Evolutionary conservation across 1,140 invertebrate genomes (phyloP), one percentile per base, ranked within the genome.

Genomic region (Phymastichus coffea): DNA sequence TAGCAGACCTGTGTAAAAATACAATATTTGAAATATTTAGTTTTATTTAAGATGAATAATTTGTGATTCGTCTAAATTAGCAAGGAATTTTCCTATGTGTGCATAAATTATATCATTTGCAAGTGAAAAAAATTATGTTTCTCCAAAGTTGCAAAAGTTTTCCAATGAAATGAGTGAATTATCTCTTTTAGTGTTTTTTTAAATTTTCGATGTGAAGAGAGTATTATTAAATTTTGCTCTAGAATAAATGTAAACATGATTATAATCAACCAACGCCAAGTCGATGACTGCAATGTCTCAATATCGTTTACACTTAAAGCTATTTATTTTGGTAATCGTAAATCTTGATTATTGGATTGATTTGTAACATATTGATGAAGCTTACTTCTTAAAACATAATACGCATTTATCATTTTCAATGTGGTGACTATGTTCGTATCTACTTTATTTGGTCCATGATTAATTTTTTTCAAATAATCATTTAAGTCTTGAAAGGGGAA

Each of bases 401-500:
- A 58, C 2, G 44, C 37, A 30, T 54, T 58, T 6, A 49, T 26
- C 17, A 54, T 47, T 30, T 57, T 63, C 4, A 57, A 26, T 2
- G 49, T 57, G 35, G 57, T 63, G 10, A 30, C 15, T 53, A 63
- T 38, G 23, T 63, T 40, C 10, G 58, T 35, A 15, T 53, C 61
- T 25, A 57, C 49, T 44, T 57, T 63, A 33, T 63, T 57, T 8
- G 49, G 49, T 8, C 61, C 40, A 37, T 59, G 61, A 15, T 30
- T 49, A 20, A 59, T 44, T 51, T 43, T 44, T 41, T 20, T 48
- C n/a, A 56, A 41, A 37, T 56, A 37, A 2, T 52, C 52, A 28
- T 58, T 63, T n/a, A 22, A 51, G 25, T 59, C 38, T 56, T 63
- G 52, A 51, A 63, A 63, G 7, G 26, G 2, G 44, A 59, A 63